Evolutionary conservation across 2,888 invertebrate genomes (phyloP).

Genomic region (Palloptera scutellata): DNA sequence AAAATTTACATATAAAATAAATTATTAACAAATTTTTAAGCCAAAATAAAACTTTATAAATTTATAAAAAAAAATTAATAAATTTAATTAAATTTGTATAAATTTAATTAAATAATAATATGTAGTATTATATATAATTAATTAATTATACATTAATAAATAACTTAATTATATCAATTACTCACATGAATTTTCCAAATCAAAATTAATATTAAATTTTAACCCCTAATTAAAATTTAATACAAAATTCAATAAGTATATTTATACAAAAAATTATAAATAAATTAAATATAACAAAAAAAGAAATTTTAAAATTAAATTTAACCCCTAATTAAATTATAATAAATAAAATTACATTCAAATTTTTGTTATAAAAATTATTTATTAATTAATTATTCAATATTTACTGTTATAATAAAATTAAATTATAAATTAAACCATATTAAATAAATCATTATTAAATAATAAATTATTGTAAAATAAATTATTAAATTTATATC

Average conservation of each 20-base stretch:
- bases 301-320: neutral
- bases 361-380: constrained; percentile 26
- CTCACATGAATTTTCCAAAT: neutral
- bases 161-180: constrained; percentile 13
- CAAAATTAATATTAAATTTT: neutral
- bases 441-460: neutral
- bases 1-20: constrained; percentile 70
- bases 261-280: neutral
- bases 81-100: constrained; percentile 43
- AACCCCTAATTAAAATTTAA: neutral
- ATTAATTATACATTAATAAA: constrained; percentile 29
- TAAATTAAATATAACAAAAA: neutral
- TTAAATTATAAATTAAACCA: constrained; percentile 11
- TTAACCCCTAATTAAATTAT: constrained; percentile 33
- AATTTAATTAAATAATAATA: constrained; percentile 31
- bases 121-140: constrained; percentile 30
- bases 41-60: constrained; percentile 67
- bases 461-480: neutral
- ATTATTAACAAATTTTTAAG: constrained; percentile 65
- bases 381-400: constrained; percentile 16
- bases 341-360: constrained; percentile 40
- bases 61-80: constrained; percentile 40
- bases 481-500: constrained; percentile 3
- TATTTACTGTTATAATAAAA: constrained; percentile 14
- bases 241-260: neutral